A percentile compares a stretch with the other conserved stretches of the same genome.
Conservation (phyloP, 2,113 vertebrate genomes). For the Emydura subglobosa region DNA sequence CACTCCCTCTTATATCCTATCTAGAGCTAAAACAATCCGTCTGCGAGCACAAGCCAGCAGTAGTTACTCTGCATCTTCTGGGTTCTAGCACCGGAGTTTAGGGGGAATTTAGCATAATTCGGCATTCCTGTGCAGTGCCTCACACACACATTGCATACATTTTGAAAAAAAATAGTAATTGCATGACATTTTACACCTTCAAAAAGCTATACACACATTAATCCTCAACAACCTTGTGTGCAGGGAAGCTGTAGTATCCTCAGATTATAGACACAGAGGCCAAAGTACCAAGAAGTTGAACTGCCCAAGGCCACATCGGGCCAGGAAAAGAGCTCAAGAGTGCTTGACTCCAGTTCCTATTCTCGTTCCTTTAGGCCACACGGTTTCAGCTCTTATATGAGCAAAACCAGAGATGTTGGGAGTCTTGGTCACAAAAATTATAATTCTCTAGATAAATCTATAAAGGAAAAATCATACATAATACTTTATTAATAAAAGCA, state of each 20-base stretch:
- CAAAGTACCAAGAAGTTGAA: not conserved
- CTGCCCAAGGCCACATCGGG: not conserved
- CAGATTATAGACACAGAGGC: not conserved
- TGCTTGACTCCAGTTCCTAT: not conserved
- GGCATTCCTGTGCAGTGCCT: not conserved
- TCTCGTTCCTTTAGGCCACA: not conserved
- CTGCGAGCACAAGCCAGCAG: not conserved
- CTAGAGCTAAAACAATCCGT: not conserved
- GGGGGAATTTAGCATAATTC: not conserved
- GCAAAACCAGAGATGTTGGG: not conserved
- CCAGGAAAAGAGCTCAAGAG: not conserved
- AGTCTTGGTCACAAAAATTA: not conserved
- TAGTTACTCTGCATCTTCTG: not conserved
- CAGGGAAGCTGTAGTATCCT: not conserved
- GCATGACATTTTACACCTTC: not conserved
- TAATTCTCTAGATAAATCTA: not conserved
- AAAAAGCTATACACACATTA: too few species aligned
- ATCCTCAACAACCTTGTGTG: not conserved
- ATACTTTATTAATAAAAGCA: not conserved
- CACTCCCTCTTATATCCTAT: not conserved
- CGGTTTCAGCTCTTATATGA: not conserved
- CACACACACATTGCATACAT: not conserved
- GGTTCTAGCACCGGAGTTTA: not conserved
- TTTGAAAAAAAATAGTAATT: not conserved
- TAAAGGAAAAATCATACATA: not conserved